phyloP scores from a whole-genome alignment of 2,113 vertebrate genomes.

The Pheucticus melanocephalus region DNA sequence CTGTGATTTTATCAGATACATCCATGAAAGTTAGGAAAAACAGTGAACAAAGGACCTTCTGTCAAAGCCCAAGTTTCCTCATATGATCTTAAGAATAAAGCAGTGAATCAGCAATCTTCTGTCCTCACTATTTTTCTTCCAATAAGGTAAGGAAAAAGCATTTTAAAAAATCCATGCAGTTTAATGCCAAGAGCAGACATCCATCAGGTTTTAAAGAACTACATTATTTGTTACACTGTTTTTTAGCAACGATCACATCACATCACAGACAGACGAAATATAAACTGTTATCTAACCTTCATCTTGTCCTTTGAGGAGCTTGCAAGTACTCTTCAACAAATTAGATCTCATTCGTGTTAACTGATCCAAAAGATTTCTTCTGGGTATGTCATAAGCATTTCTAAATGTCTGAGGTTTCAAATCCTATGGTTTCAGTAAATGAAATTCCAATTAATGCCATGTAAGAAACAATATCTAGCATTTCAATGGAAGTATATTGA shows the following conservation, averaged over 20 bases:
- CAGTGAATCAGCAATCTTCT: neutral
- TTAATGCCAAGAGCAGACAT: neutral
- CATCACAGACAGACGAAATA: neutral
- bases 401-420: slow-evolving; percentile 94
- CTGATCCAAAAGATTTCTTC: slow-evolving; percentile 93
- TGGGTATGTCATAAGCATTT: slow-evolving; percentile 95
- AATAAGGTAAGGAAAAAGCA: neutral
- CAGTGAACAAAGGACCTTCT: neutral
- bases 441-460: neutral
- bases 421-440: slow-evolving; percentile 76
- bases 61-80: neutral
- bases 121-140: neutral
- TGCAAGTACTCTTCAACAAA: slow-evolving; percentile 86
- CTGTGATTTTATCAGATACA: neutral
- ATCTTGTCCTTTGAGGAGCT: slow-evolving; percentile 88
- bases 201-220: neutral
- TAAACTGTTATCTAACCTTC: slow-evolving; percentile 78
- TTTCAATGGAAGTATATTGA: slow-evolving; percentile 57
- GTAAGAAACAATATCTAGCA: slow-evolving; percentile 25
- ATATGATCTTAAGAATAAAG: neutral
- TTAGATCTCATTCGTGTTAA: slow-evolving; percentile 96
- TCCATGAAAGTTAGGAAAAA: neutral
- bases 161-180: neutral
- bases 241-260: neutral
- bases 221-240: neutral